phyloP scores from a whole-genome alignment of 2,888 invertebrate genomes.

The Lucinisca nassula region DNA sequence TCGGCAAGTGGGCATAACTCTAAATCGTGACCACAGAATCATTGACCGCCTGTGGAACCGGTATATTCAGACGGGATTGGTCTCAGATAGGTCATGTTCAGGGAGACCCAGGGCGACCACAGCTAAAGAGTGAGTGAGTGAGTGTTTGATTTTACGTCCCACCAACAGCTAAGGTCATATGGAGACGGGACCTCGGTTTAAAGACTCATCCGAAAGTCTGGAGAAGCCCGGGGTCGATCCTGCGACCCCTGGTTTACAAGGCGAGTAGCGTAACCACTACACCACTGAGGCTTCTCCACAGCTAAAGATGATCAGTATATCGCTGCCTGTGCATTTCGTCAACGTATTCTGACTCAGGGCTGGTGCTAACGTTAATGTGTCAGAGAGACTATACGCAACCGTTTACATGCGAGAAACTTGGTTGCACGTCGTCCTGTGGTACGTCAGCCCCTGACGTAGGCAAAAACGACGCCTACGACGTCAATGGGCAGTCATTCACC shows the following conservation, averaged over 20 bases:
- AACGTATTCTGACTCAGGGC: not conserved
- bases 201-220: too few relatives aligned
- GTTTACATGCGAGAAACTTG: not conserved
- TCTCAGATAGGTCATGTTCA: not conserved
- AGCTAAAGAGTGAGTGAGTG: too few relatives aligned
- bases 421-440: not conserved
- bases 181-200: too few relatives aligned
- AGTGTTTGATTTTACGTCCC: too few relatives aligned
- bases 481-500: not conserved
- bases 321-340: not conserved
- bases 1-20: not conserved
- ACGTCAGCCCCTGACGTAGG: not conserved
- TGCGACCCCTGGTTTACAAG: too few relatives aligned
- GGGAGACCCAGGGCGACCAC: not conserved
- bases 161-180: too few relatives aligned
- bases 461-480: not conserved
- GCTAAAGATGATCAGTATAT: slow-evolving; percentile 2
- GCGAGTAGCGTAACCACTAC: too few relatives aligned
- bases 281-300: too few relatives aligned
- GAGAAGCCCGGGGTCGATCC: too few relatives aligned
- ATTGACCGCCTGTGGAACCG: not conserved
- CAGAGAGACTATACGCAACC: not conserved
- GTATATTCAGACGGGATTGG: not conserved
- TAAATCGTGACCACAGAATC: not conserved
- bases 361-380: not conserved